phyloP scores from a whole-genome alignment of 2,797 vertebrate species.

The Melanotaenia boesemani region DNA sequence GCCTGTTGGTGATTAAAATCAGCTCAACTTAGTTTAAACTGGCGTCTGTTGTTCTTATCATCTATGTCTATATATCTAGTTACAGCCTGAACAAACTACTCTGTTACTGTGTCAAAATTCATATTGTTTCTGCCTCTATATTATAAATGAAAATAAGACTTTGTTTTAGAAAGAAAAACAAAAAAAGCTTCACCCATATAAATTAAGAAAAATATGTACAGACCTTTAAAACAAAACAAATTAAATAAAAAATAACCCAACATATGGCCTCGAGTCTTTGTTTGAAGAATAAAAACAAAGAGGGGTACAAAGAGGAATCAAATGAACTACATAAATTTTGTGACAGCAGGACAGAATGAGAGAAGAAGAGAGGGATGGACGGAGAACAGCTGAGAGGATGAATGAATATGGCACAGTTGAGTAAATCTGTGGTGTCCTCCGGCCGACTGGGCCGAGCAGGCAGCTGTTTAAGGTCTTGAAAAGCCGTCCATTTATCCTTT shows the following conservation, averaged over 20 bases:
- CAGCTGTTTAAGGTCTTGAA: constrained; percentile 32
- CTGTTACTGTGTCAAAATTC: constrained; percentile 53
- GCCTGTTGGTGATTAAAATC: neutral
- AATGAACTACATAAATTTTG: constrained; percentile 44
- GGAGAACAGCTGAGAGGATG: constrained; percentile 32
- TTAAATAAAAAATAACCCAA: constrained; percentile 78
- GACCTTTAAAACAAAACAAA: constrained; percentile 69
- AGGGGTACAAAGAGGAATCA: constrained; percentile 27
- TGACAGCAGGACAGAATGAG: constrained; percentile 54
- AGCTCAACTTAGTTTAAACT: neutral
- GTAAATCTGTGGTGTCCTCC: constrained; percentile 62
- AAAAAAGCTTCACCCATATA: constrained; percentile 80
- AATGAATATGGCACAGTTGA: constrained; percentile 69
- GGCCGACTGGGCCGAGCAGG: constrained; percentile 13
- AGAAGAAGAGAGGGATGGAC: constrained; percentile 37
- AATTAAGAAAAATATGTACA: constrained; percentile 86
- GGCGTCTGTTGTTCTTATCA: neutral
- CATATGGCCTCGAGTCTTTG: constrained; percentile 66
- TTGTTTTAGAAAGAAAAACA: constrained; percentile 40
- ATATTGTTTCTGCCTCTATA: constrained; percentile 39
- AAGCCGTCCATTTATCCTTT: constrained; percentile 14
- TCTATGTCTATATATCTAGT: constrained; percentile 5
- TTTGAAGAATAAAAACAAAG: constrained; percentile 32
- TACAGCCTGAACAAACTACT: constrained; percentile 39
- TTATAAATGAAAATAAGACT: constrained; percentile 75